Evolutionary conservation across 2,797 vertebrate species (phyloP), one percentile per base, ranked within the genome.

Genomic region (Ataeniobius toweri): DNA sequence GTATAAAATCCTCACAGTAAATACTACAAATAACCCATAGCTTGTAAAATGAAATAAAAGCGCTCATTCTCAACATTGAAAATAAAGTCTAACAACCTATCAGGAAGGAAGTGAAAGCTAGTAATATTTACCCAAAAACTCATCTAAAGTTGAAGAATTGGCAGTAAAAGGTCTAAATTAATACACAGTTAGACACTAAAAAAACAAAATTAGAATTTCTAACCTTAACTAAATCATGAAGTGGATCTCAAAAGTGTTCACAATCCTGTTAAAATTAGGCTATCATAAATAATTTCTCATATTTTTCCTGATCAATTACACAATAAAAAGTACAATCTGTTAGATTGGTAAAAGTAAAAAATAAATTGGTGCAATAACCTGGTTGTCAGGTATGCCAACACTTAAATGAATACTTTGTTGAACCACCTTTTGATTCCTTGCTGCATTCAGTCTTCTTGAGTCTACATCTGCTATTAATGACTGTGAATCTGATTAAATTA

Each of bases 1-100:
- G 3, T 65, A 83, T 72, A 77, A 76, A 73, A 83, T 70, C 81
- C 81, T 89, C 85, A 91, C 81, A 91, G 88, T 85, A 76, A 73
- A 80, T 61, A 63, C 74, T 80, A 87, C 31, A 88, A 78, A 78
- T 75, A 24, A 71, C 53, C 44, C 76, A 65, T 75, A 71, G 56
- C 59, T 53, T 77, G 75, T 58, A 83, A 74, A 22, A 78, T 81
- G 72, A 83, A 56, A 75, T 41, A 87, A 89, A 90, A 86, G 88
- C 91, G 85, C 88, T 78, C 28, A 77, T 76, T 71, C 39, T 71
- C 44, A 61, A 76, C 59, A 73, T 51, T 55, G 6, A n/a, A 84
- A 83, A 73, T 73, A 74, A 75, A 1, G 0, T n/a, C 28, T 65
- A 80, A 26, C 46, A 9, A 53, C 18, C 44, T 31, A 73, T 71